A percentile compares a stretch with the other conserved stretches of the same genome.
These are phyloP conservation scores for Mastomys natalensis DNA, from an alignment of 2,113 vertebrate genomes.

Conservation along the genomic window DNA sequence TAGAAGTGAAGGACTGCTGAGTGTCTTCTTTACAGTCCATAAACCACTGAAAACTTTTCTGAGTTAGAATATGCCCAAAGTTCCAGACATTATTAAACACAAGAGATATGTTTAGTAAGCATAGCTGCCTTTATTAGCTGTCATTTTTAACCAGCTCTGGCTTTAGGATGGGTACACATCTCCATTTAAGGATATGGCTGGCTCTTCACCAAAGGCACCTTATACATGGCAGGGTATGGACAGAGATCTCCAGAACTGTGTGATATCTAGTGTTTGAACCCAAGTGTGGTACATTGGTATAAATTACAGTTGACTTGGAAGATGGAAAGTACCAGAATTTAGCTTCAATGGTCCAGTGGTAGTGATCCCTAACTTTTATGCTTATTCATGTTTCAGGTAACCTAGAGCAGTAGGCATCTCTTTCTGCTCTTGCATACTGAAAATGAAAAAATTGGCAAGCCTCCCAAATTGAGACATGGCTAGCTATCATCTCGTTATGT, in stretches of 20 bases:
- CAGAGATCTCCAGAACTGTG: rapidly evolving
- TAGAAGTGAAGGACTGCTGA: background rate
- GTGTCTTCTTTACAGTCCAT: background rate
- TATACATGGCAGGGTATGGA: background rate
- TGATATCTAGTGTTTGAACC: background rate
- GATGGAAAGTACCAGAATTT: background rate
- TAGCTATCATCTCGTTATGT: background rate
- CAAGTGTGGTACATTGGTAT: background rate
- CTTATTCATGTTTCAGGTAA: background rate
- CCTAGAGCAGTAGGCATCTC: background rate
- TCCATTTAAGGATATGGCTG: background rate
- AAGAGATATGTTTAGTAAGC: background rate
- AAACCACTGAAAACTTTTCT: background rate
- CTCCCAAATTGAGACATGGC: background rate
- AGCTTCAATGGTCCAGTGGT: background rate
- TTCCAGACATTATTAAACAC: background rate
- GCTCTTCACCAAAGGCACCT: background rate
- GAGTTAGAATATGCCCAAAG: background rate
- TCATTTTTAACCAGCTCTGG: background rate
- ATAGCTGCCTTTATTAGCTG: background rate
- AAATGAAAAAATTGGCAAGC: rapidly evolving
- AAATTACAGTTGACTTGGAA: background rate
- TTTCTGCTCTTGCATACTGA: background rate
- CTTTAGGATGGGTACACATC: background rate
- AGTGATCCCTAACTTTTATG: rapidly evolving